Evolutionary conservation across 2,797 vertebrate genomes (phyloP), one percentile per base, ranked within the genome.

Genomic region (Gymnopithys bicolor): DNA sequence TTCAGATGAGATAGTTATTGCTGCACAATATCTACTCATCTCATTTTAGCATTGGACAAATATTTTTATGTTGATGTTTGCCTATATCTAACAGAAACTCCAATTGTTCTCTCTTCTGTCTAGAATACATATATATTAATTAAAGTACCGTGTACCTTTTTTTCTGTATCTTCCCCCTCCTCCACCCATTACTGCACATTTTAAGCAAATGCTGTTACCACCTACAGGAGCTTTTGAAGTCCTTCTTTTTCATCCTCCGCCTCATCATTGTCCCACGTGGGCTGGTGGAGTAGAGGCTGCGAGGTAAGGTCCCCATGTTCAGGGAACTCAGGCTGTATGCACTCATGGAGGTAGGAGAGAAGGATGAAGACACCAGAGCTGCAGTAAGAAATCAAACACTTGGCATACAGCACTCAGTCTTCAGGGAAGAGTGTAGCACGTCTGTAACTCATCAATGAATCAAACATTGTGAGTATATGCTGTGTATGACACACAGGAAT

Each of bases 311-410:
- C 96, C 98, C 99, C 99, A 99, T 99, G 97, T 99, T 99, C 91
- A 99, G 98, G 95, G 99, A 99, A 94, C 99, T 99, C 97, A 99
- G 98, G 97, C 99, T 99, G 96, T 99, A 99, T 24, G 99, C 99
- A 37, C 99, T 99, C 99, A 99, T 99, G 97, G 99, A 99, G 97
- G 98, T 98, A 97, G 98, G 98, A 95, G 98, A 98, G 95, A 98
- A 98, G 95, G 98, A 98, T n/a, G 98, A 98, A 73, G 98, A 98
- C 94, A 98, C 98, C 98, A 98, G 71, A 91, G 98, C 98, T 96
- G 98, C 97, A 97, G 98, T 45, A 98, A 98, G 94, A 98, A 96
- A 98, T 97, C 46, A 91, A 66, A 97, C 84, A 97, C 79, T 97
- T 97, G 96, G 96, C 94, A 97, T 37, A 96, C 94, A 95, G 92